A percentile compares a stretch with the other conserved stretches of the same genome.
phyloP scores from a whole-genome alignment of 2,113 vertebrate genomes.

The Mystacornis crossleyi region DNA sequence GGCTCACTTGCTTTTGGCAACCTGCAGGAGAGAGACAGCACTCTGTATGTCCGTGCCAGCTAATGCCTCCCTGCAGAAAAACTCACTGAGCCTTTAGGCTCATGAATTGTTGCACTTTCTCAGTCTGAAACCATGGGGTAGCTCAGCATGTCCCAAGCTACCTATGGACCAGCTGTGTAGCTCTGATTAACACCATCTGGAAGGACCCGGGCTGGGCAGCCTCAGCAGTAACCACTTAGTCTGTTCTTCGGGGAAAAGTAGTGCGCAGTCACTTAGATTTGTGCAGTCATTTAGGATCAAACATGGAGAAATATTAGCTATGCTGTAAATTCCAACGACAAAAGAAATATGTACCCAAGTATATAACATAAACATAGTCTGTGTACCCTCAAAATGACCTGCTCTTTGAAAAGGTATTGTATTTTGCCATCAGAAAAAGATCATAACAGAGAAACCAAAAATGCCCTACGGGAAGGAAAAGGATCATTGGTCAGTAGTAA shows the following conservation, averaged over 20 bases:
- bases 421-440: not conserved
- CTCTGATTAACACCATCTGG: not conserved
- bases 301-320: not conserved
- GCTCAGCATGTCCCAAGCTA: not conserved
- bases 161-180: not conserved
- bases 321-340: not conserved
- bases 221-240: not conserved
- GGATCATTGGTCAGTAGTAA: not conserved
- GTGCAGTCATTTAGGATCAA: not conserved
- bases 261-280: not conserved
- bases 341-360: not conserved
- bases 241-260: not conserved
- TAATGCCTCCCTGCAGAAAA: not conserved
- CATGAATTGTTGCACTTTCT: not conserved
- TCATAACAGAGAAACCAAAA: not conserved
- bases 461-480: not conserved
- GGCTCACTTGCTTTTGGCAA: fast-evolving
- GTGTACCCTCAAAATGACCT: not conserved
- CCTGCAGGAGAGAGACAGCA: not conserved
- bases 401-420: not conserved
- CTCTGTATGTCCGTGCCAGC: fast-evolving
- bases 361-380: not conserved
- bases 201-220: not conserved
- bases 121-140: not conserved
- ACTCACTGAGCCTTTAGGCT: not conserved